Conservation (phyloP, 2,113 vertebrate genomes). For the Laticauda laticaudata region DNA sequence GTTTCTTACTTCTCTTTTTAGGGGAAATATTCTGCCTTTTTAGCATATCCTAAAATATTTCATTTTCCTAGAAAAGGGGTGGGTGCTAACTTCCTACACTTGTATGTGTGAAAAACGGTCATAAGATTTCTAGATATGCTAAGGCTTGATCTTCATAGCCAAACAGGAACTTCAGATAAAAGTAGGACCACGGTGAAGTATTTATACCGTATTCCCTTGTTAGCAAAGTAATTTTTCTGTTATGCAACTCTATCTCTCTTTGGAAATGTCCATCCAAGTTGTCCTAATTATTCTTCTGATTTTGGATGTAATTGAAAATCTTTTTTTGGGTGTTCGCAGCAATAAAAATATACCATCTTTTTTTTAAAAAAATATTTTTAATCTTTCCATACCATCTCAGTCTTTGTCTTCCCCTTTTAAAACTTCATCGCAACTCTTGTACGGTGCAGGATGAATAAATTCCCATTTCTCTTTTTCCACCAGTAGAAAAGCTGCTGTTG, state of each 20-base stretch:
- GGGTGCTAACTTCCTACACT: too few relatives aligned
- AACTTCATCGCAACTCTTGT: constrained; percentile 15
- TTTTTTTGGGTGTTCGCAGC: constrained; percentile 47
- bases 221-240: constrained; percentile 31
- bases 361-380: neutral
- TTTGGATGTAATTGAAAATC: constrained; percentile 61
- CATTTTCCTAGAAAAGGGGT: too few relatives aligned
- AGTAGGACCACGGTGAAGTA: too few relatives aligned
- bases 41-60: too few relatives aligned
- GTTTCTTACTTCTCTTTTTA: too few relatives aligned
- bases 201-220: neutral
- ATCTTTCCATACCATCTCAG: constrained; percentile 2
- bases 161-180: neutral
- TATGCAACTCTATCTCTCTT: constrained; percentile 31
- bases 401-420: constrained; percentile 37
- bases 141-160: too few relatives aligned
- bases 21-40: too few relatives aligned
- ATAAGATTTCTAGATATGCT: neutral
- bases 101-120: too few relatives aligned
- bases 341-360: constrained; percentile 35
- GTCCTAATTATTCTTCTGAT: constrained; percentile 49
- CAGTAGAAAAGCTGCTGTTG: neutral
- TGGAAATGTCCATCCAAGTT: constrained; percentile 52
- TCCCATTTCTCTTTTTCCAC: neutral
- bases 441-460: neutral